Evolutionary conservation across 2,888 invertebrate species (phyloP).

Genomic region (Epinotia bilunana): DNA sequence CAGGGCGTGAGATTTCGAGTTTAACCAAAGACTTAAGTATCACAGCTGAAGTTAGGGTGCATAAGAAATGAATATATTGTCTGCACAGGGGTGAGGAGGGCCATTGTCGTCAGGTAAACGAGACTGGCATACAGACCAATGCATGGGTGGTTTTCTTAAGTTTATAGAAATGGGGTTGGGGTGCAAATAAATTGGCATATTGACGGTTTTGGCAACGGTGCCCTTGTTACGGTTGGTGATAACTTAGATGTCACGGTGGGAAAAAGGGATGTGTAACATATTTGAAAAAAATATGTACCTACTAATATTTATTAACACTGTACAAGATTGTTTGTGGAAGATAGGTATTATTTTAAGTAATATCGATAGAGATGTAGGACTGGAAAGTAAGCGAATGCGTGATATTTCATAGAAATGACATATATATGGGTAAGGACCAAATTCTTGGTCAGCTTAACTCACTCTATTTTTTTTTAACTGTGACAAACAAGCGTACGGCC

Average conservation of each 20-base stretch:
- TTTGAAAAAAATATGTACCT: not conserved
- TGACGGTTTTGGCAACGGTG: not conserved
- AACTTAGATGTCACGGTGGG: conserved; percentile 6
- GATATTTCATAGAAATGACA: no score
- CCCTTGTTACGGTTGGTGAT: conserved; percentile 5
- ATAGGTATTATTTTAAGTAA: no score
- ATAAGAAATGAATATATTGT: conserved; percentile 42
- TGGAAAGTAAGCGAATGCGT: no score
- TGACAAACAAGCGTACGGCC: no score
- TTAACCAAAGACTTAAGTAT: not conserved
- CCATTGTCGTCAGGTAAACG: conserved; percentile 18
- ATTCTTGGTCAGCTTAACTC: no score
- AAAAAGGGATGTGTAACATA: conserved; percentile 15
- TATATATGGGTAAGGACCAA: no score
- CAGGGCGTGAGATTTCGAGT: conserved; percentile 32
- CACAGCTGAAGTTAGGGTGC: conserved; percentile 38
- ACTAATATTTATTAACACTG: no score
- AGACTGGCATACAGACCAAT: conserved; percentile 19
- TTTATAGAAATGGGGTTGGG: conserved; percentile 31
- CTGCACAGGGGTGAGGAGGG: conserved; percentile 34
- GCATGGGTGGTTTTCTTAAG: conserved; percentile 27
- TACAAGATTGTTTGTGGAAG: no score
- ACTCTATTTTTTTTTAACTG: no score
- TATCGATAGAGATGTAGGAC: no score
- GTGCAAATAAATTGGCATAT: conserved; percentile 26